Percentiles rank a stretch among this genome's conserved stretches.
phyloP scores from a whole-genome alignment of 2,113 vertebrate species.

The Corythornis madagascariensis region DNA sequence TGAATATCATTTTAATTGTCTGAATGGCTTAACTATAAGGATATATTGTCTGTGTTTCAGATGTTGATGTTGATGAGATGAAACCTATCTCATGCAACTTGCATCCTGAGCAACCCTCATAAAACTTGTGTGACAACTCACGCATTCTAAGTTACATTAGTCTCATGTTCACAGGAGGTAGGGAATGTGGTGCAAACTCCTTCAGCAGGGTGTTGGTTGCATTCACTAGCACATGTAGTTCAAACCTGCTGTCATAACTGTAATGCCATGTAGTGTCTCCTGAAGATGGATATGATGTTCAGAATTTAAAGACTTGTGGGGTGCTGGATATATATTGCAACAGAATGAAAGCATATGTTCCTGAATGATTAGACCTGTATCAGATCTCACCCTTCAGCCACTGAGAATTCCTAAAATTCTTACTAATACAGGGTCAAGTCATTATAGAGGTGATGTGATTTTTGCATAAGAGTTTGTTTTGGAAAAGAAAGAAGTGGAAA shows the following conservation, averaged over 20 bases:
- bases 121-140: background rate
- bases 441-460: background rate
- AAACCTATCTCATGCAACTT: background rate
- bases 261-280: background rate
- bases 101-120: background rate
- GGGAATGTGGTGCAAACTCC: background rate
- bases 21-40: background rate
- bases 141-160: background rate
- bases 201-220: background rate
- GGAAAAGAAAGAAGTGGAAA: background rate
- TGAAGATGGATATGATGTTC: background rate
- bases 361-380: background rate
- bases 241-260: background rate
- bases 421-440: background rate
- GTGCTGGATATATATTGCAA: background rate
- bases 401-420: background rate
- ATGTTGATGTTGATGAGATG: background rate
- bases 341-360: constrained; percentile 2
- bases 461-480: constrained; percentile 10
- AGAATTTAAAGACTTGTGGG: background rate
- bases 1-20: background rate
- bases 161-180: background rate
- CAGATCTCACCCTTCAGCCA: background rate
- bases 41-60: background rate
- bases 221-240: background rate